A percentile compares a stretch with the other conserved stretches of the same genome.
Conservation (phyloP, 2,888 invertebrate genomes). For the Halocaridina rubra region DNA sequence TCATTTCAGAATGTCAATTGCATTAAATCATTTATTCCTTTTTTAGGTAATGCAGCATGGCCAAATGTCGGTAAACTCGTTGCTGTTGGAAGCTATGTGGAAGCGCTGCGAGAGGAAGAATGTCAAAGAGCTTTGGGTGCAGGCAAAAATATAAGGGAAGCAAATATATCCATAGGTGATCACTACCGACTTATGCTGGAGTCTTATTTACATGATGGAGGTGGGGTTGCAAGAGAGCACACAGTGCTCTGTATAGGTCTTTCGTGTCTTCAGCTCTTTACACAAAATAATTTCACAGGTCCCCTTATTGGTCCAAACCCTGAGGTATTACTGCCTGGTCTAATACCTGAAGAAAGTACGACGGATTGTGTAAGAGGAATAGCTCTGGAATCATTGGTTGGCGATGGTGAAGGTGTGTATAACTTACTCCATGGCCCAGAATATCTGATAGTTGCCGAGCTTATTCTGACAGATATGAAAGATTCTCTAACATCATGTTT, state of each 20-base stretch:
- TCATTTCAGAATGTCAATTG: no score
- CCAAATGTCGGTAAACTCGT: constrained; percentile 38
- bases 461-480: constrained; percentile 43
- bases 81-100: constrained; percentile 57
- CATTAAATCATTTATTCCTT: no score
- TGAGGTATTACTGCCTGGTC: constrained; percentile 30
- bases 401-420: constrained; percentile 59
- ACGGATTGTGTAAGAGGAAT: constrained; percentile 16
- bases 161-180: neutral
- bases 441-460: constrained; percentile 44
- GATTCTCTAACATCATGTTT: constrained; percentile 30
- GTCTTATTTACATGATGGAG: neutral
- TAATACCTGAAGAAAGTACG: constrained; percentile 11
- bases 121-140: constrained; percentile 38
- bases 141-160: neutral
- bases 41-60: constrained; percentile 24
- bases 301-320: constrained; percentile 56
- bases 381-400: constrained; percentile 45
- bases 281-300: constrained; percentile 60
- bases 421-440: constrained; percentile 43
- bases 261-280: constrained; percentile 50
- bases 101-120: constrained; percentile 33
- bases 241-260: constrained; percentile 52
- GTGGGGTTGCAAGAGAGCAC: constrained; percentile 35
- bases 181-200: constrained; percentile 10